Conservation (phyloP, 2,888 invertebrate species). For the Globia sparganii region DNA sequence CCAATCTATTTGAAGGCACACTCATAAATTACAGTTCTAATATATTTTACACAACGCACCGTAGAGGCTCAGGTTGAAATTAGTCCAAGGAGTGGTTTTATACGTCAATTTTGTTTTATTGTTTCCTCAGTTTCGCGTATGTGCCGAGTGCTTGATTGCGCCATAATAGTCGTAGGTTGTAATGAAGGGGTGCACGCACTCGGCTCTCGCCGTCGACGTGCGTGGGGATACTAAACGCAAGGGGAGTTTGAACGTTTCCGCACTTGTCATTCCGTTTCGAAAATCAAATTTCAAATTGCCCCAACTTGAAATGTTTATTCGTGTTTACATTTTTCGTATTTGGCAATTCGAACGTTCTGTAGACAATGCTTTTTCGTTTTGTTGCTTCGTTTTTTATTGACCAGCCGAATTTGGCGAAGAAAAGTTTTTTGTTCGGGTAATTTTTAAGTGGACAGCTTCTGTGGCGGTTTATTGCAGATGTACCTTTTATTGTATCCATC, state of each 20-base stretch:
- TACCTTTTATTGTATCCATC: constrained; percentile 85
- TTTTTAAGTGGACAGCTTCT: constrained; percentile 38
- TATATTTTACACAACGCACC: constrained; percentile 80
- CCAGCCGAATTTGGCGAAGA: constrained; percentile 32
- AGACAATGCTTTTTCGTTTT: constrained; percentile 36
- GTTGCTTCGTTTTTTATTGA: constrained; percentile 28
- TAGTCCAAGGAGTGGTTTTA: constrained; percentile 86
- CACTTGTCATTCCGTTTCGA: constrained; percentile 81
- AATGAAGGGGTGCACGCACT: constrained; percentile 89
- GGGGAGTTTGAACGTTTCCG: constrained; percentile 84
- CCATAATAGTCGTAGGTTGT: constrained; percentile 86
- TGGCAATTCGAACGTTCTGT: constrained; percentile 51
- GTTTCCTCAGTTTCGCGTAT: constrained; percentile 89
- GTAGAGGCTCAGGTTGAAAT: constrained; percentile 77
- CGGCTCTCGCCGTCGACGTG: constrained; percentile 75
- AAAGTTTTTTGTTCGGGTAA: constrained; percentile 35
- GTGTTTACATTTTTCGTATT: constrained; percentile 64
- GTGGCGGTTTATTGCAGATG: constrained; percentile 76
- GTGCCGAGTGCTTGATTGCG: constrained; percentile 88
- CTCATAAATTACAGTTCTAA: constrained; percentile 77
- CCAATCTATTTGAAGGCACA: constrained; percentile 73
- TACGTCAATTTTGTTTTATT: constrained; percentile 88
- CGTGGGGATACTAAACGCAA: constrained; percentile 84
- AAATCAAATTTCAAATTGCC: constrained; percentile 81
- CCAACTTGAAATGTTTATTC: constrained; percentile 70